Evolutionary conservation across 2,797 vertebrate genomes (phyloP).

Genomic region (Hapalemur alaotrensis): DNA sequence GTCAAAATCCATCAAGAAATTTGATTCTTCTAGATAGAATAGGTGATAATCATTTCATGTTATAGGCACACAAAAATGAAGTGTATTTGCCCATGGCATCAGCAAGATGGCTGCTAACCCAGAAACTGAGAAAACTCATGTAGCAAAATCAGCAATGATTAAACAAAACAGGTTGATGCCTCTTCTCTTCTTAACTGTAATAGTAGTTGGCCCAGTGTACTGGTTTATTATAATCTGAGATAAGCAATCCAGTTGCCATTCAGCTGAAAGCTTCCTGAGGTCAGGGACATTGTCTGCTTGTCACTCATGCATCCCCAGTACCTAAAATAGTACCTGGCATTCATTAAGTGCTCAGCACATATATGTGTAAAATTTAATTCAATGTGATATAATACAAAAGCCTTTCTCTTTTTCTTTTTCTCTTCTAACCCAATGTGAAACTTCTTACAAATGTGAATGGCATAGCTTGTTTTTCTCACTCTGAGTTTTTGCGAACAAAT

Average conservation of each 20-base stretch:
- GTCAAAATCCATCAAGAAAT: not conserved
- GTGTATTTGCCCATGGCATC: not conserved
- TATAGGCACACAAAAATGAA: not conserved
- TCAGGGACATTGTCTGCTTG: not conserved
- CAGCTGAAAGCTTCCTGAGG: not conserved
- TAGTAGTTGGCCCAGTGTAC: not conserved
- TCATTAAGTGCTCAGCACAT: not conserved
- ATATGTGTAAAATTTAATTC: not conserved
- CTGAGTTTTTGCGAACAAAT: not conserved
- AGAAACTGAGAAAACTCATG: not conserved
- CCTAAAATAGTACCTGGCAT: not conserved
- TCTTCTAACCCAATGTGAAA: not conserved
- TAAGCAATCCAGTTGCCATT: not conserved
- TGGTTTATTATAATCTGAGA: not conserved
- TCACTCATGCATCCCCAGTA: not conserved
- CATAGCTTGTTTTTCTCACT: not conserved
- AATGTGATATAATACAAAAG: not conserved
- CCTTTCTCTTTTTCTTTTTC: not conserved
- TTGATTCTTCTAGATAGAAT: not conserved
- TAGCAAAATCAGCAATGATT: not conserved
- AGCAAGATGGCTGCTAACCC: too few relatives aligned
- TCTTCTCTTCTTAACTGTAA: not conserved
- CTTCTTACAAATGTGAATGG: not conserved
- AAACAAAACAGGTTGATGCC: not conserved
- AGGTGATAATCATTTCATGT: not conserved